Base-by-base conservation (phyloP, 2,888 invertebrate species). In the Margaritifera margaritifera region DNA sequence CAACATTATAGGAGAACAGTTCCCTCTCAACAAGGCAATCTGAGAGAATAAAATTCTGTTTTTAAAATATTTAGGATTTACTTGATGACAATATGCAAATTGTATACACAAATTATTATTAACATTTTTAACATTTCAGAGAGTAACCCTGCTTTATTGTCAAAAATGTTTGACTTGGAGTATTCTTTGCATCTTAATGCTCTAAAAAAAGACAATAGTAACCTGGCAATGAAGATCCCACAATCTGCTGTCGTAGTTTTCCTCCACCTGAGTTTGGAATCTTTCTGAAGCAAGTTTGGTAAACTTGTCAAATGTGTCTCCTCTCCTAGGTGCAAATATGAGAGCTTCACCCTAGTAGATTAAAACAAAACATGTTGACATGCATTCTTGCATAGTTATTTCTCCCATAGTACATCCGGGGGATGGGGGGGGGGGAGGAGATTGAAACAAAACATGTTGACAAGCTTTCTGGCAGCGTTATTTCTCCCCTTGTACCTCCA, bases 241-340 rank as follows among this genome's bases (percentile, higher is more conserved):
- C 4, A 88, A 75, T 51, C 69, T 63, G 18, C 75, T 70, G 75
- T 86, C 85, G 78, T 87, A 87, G 20, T 80, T 78, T 58, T 85
- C 80, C 58, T 73, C 68, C 6, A 82, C 75, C 93, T 93, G 70
- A 91, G 92, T 71, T 89, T 90, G 61, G 68, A 86, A 86, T 53
- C 64, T 66, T 56, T 70, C 64, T 67, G 91, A 87, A 51, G 94
- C 93, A 77, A 93, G 92, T 62, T 92, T 90, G 56, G 93, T 91
- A 88, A 95, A 95, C 77, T 92, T 91, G 63, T 93, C 92, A 81
- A 95, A 92, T 11, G 95, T 95, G 78, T 92, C 91, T 5, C 94
- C 94, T 59, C 95, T 92, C 74, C 92, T 91, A 1, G 95, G 95
- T 18, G 95, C 95, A 92, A 95, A 94, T 58, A 95, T 92, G 73